Base-by-base conservation (phyloP, 1,140 invertebrate species). In the Aphis craccivora region DNA sequence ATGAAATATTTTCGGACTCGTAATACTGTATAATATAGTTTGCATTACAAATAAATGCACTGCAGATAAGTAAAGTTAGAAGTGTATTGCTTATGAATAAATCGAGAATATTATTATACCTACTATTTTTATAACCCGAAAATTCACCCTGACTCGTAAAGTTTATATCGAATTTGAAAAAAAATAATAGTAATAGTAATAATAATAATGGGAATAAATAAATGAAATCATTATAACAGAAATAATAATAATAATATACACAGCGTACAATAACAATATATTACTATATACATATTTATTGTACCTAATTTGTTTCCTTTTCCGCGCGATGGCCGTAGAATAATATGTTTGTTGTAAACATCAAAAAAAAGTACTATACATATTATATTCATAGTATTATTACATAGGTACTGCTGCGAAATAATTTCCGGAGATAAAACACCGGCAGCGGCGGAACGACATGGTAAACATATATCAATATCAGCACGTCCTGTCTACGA, bases 381-480 rank as follows among this genome's bases (percentile, higher is more conserved):
- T 37, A 37, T 40, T 14, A 83, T 40, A 84, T 40, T 3, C 37
- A 40, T 40, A 2, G 1, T n/a, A 67, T 67, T 76, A 76, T 76
- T n/a, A n/a, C 14, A 76, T 76, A 76, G 60, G 60, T 76, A 76
- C 60, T 76, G n/a, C 14, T n/a, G n/a, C 30, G n/a, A 76, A 84
- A 84, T 43, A 84, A 84, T 84, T 40, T 84, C 83, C 37, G 83
- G 40, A 40, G 83, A 84, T 84, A 84, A 84, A 84, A 84, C 37
- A 40, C 22, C 7, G 40, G 83, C n/a, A 51, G 48, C 30, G 14
- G n/a, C 30, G n/a, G 60, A 4, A 76, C 18, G 48, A 51, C 48
- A 51, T 76, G 60, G n/a, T 76, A 76, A 76, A n/a, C 60, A 76
- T 84, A 43, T 40, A 40, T 40, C 40, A 40, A 43, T 84, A 40